phyloP scores from a whole-genome alignment of 1,140 invertebrate genomes.

The Belonocnema kinseyi region DNA sequence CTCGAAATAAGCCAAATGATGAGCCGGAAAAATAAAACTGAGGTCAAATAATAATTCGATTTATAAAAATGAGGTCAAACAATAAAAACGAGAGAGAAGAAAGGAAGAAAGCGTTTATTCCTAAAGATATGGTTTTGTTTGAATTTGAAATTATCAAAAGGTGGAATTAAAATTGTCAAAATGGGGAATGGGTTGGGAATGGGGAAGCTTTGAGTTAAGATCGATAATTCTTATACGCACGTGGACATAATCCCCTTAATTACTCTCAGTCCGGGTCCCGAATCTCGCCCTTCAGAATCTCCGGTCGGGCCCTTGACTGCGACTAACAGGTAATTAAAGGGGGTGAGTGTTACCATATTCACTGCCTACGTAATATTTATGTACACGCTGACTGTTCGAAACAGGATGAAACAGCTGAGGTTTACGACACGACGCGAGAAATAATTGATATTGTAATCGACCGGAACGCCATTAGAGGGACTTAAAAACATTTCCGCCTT shows the following conservation, averaged over 20 bases:
- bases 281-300: conserved; percentile 41
- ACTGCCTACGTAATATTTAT: conserved; percentile 53
- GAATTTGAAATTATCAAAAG: too few relatives aligned
- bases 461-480: conserved; percentile 2
- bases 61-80: too few relatives aligned
- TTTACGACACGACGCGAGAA: conserved; percentile 41
- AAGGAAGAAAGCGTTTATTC: too few relatives aligned
- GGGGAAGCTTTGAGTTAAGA: conserved; percentile 35
- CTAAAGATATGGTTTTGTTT: too few relatives aligned
- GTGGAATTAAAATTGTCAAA: too few relatives aligned
- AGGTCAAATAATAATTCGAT: too few relatives aligned
- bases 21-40: too few relatives aligned
- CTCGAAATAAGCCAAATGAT: too few relatives aligned
- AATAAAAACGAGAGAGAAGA: too few relatives aligned
- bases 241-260: conserved; percentile 61
- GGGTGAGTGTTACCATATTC: conserved; percentile 53
- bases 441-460: conserved; percentile 29
- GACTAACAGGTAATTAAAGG: conserved; percentile 59
- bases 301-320: conserved; percentile 44
- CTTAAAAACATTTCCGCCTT: conserved; percentile 37
- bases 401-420: conserved; percentile 55
- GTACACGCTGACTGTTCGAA: conserved; percentile 48
- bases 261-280: conserved; percentile 47
- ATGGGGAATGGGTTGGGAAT: conserved; percentile 13
- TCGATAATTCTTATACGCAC: conserved; percentile 57